phyloP scores from a whole-genome alignment of 1,140 invertebrate genomes.

The Doryteuthis pealeii region DNA sequence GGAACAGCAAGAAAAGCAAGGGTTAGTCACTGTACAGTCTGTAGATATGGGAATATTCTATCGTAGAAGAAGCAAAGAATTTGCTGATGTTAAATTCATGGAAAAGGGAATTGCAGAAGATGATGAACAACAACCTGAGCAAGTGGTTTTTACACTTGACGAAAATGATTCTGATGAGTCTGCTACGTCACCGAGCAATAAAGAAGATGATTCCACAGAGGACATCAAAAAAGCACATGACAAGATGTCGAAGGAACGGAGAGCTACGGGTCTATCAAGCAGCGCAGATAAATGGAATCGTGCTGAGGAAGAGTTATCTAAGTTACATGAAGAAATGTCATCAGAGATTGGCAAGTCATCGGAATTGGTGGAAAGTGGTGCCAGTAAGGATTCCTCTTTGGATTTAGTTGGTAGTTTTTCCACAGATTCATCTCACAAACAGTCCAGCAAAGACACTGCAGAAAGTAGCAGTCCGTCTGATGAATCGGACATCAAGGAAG shows the following conservation, averaged over 20 bases:
- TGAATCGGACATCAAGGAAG: not conserved
- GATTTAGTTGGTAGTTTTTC: too few species aligned
- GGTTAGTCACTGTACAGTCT: conserved; percentile 32
- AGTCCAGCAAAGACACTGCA: too few species aligned
- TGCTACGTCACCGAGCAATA: conserved; percentile 18
- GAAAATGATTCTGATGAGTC: conserved; percentile 9
- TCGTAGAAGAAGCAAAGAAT: conserved; percentile 29
- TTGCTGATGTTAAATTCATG: conserved; percentile 15
- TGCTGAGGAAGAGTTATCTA: not conserved
- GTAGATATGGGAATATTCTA: conserved; percentile 52
- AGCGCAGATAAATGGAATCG: not conserved
- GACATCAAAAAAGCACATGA: conserved; percentile 19
- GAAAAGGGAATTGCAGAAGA: not conserved
- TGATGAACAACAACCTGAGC: not conserved
- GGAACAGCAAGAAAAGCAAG: conserved; percentile 40
- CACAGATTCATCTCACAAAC: too few species aligned
- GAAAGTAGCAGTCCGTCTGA: not conserved
- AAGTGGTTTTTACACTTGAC: conserved; percentile 13
- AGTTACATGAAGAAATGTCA: not conserved
- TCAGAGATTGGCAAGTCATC: not conserved
- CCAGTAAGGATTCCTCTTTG: too few species aligned
- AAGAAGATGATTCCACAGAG: conserved; percentile 17
- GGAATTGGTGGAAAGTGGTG: not conserved
- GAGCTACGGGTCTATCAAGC: not conserved
- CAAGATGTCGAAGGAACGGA: conserved; percentile 24